These are phyloP conservation scores for Turnix velox DNA, from an alignment of 2,113 vertebrate species.

Conservation along the genomic window DNA sequence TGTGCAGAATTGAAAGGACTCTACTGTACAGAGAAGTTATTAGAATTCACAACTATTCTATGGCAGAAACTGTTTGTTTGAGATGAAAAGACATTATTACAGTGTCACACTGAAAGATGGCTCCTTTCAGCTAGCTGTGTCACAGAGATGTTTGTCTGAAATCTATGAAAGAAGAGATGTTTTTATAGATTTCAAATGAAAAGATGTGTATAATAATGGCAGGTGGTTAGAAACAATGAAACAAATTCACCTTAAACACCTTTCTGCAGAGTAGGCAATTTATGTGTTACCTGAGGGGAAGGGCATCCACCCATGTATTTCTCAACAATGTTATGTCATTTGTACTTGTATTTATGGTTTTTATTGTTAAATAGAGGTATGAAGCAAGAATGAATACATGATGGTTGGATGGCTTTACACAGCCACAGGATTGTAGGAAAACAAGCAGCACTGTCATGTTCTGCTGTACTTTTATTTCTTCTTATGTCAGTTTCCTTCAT, in stretches of 20 bases:
- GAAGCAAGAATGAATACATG: background rate
- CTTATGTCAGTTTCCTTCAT: background rate
- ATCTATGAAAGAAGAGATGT: background rate
- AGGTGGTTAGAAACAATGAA: slow-evolving; percentile 27
- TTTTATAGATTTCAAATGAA: slow-evolving; percentile 35
- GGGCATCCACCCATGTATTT: background rate
- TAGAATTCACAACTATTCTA: background rate
- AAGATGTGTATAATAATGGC: slow-evolving; percentile 4
- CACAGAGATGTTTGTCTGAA: background rate
- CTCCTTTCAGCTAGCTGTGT: slow-evolving; percentile 6
- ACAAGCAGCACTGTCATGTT: background rate
- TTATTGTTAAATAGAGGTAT: background rate
- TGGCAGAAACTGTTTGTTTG: slow-evolving; percentile 18
- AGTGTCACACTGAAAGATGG: slow-evolving; percentile 46
- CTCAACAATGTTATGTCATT: background rate
- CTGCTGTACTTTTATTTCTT: background rate
- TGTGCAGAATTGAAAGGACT: background rate
- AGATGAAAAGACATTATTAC: slow-evolving; percentile 33
- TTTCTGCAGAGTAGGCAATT: background rate
- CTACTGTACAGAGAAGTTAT: background rate
- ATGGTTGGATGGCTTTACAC: background rate
- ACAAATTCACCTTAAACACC: slow-evolving; percentile 18
- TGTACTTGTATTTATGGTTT: background rate
- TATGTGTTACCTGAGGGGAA: slow-evolving; percentile 31
- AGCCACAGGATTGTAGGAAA: background rate